Evolutionary conservation across 2,888 invertebrate species (phyloP), one percentile per base, ranked within the genome.

Genomic region (Temnothorax unifasciatus): DNA sequence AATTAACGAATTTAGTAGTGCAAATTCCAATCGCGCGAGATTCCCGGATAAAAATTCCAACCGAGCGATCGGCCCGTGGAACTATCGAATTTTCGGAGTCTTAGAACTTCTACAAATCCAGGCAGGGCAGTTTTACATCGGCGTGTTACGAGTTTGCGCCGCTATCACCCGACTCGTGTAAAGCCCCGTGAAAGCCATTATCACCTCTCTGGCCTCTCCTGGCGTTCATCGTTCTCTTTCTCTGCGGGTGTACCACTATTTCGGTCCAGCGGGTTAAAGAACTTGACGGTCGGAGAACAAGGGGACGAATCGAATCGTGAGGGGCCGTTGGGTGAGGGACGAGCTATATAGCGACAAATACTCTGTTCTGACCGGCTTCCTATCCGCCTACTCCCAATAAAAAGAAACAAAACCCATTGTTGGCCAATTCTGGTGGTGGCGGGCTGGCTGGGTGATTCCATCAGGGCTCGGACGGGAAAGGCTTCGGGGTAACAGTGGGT

Each of bases 371-470:
- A 88, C 89, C 89, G 89, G 90, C 90, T 91, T 90, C 90, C 91
- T 90, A 91, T 90, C 90, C 91, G 89, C 90, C 92, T 91, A 89
- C 88, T 92, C 88, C 90, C 91, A 92, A 94, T 93, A 94, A 94
- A 94, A 94, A 93, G 93, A 93, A 94, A 94, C 93, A 94, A 94
- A 93, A 93, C 85, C 92, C 89, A 93, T 94, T 93, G 94, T 93
- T 93, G 93, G 93, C 92, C 92, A 94, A 94, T 94, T 94, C 93
- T 93, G 93, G 93, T 94, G 93, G 94, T 94, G 94, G 93, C 92
- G 93, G 92, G 91, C 90, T 89, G 92, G 92, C 89, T 89, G 92
- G 93, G 93, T 93, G 94, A 94, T 94, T n/a, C 93, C 93, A 94
- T 94, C 94, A 94, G 93, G 89, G 91, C 92, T 92, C 90, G 93